A percentile compares a stretch with the other conserved stretches of the same genome.
phyloP scores from a whole-genome alignment of 2,888 invertebrate species.

The Tigriopus californicus region DNA sequence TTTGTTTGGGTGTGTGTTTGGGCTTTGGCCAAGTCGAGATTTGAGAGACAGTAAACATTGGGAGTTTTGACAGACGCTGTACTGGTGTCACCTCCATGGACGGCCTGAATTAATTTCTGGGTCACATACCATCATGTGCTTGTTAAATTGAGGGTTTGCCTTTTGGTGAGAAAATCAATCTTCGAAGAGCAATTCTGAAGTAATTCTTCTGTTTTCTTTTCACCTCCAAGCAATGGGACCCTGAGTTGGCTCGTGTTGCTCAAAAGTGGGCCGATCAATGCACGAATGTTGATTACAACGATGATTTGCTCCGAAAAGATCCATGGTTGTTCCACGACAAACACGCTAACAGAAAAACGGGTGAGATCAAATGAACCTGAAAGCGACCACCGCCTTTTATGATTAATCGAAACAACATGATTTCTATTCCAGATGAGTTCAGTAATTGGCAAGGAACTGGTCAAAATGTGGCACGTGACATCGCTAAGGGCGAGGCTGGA shows the following conservation, averaged over 20 bases:
- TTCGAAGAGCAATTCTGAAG: too few species aligned
- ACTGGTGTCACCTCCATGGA: too few species aligned
- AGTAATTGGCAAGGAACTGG: conserved; percentile 14
- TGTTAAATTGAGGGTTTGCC: not conserved
- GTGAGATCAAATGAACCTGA: not conserved
- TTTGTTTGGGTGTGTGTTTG: too few species aligned
- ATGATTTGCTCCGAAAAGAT: conserved; percentile 5
- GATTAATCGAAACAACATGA: not conserved
- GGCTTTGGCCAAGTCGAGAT: too few species aligned
- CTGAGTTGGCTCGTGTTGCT: conserved; percentile 8
- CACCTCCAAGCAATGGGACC: conserved; percentile 15
- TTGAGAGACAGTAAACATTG: too few species aligned
- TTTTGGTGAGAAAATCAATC: not conserved
- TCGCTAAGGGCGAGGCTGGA: conserved; percentile 3
- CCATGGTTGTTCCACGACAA: conserved; percentile 13
- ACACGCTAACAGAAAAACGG: conserved; percentile 10
- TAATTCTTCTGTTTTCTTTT: not conserved
- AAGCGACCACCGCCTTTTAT: not conserved
- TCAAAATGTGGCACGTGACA: conserved; percentile 14
- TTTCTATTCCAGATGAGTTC: conserved; percentile 8
- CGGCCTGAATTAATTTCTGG: too few species aligned
- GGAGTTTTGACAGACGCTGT: too few species aligned
- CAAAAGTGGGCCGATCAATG: conserved; percentile 16
- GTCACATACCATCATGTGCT: not conserved
- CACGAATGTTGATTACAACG: conserved; percentile 10